These are phyloP conservation scores for Rhamphomyia laevipes DNA, from an alignment of 2,888 invertebrate genomes.

Conservation along the genomic window DNA sequence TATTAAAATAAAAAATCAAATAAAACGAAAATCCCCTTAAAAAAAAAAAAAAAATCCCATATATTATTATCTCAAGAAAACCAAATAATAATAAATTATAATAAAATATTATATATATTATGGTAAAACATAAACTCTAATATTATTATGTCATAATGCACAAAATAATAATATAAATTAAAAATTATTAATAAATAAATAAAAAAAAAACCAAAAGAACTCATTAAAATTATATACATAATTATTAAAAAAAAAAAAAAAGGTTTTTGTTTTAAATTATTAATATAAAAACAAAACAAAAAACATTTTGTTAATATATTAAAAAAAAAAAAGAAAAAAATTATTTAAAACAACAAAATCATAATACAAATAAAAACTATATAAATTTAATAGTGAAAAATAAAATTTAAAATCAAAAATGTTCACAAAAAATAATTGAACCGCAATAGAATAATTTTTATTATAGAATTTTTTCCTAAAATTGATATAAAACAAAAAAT, in stretches of 20 bases:
- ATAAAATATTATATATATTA: too few relatives aligned
- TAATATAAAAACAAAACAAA: conserved; percentile 13
- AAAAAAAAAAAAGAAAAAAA: conserved; percentile 7
- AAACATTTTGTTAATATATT: conserved; percentile 15
- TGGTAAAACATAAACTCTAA: too few relatives aligned
- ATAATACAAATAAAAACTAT: conserved; percentile 8
- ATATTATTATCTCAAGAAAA: too few relatives aligned
- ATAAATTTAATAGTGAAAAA: conserved; percentile 3
- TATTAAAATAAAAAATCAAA: too few relatives aligned
- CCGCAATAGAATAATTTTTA: too few relatives aligned
- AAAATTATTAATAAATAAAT: conserved; percentile 10
- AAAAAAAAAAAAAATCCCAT: too few relatives aligned
- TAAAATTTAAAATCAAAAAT: conserved; percentile 1
- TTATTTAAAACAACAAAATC: conserved; percentile 14
- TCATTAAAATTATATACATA: conserved; percentile 4
- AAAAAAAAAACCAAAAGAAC: background rate
- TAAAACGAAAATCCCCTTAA: too few relatives aligned
- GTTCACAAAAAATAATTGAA: too few relatives aligned
- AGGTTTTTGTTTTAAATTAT: conserved; percentile 5
- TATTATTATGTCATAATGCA: conserved; percentile 22
- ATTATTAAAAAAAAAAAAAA: conserved; percentile 10
- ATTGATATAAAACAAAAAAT: conserved; percentile 4
- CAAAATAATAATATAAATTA: conserved; percentile 20
- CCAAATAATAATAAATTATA: too few relatives aligned
- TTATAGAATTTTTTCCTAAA: too few relatives aligned